Evolutionary conservation across 2,888 invertebrate genomes (phyloP), one percentile per base, ranked within the genome.

Genomic region (Myopa testacea): DNA sequence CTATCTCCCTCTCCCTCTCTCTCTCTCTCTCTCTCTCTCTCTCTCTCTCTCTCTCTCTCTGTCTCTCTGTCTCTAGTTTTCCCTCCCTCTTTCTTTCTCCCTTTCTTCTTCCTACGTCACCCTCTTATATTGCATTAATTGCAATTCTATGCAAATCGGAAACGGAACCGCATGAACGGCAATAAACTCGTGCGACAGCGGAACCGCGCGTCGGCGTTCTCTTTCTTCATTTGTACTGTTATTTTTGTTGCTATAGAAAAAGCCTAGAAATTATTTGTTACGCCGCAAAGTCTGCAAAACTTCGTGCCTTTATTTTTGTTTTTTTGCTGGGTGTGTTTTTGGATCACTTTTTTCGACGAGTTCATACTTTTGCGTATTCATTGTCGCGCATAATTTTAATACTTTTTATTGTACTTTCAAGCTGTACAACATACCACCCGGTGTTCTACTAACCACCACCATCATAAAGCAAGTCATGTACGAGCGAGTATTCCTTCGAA

Each of bases 81-180:
- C 50, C 50, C 50, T 50, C 50, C 50, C 50, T 8, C 14, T 40
- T 14, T 68, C 38, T 34, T 68, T n/a, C 68, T 40, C 68, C 38
- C 26, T 12, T 38, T 37, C 19, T 67, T 40, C 50, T 40, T 12
- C 16, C 26, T n/a, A 19, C 34, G 10, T 12, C 45, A 37, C 4
- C 65, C 38, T 26, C 16, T 68, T 45, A 60, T 70, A 55, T 75
- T 80, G 81, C 82, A 82, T 82, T 81, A 82, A 80, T 84, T 82
- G 81, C 79, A 79, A 81, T 81, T 80, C 81, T 81, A 81, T 82
- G 81, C 80, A 75, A 77, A 78, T 74, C 81, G 81, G 79, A 81
- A 82, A 80, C 78, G 78, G 77, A 80, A 68, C 71, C 75, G 50
- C 75, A 67, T 19, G 71, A 71, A 71, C 67, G 26, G 75, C 75